Conservation (phyloP, 2,113 vertebrate species). For the Centropus unirufus region DNA sequence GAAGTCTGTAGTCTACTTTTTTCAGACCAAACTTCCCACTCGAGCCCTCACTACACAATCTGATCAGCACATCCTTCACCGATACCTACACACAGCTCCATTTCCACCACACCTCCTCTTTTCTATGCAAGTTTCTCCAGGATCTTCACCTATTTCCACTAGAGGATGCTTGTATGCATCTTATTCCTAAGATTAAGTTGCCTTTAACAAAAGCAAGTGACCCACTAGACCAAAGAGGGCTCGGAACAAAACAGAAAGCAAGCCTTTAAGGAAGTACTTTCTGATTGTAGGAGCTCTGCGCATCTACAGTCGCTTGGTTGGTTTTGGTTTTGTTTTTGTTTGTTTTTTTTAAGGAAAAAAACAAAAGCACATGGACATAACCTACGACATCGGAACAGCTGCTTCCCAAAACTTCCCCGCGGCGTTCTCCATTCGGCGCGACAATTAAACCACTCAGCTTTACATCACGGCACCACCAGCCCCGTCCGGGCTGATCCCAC, state of each 20-base stretch:
- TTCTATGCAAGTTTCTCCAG: neutral
- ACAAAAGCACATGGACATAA: neutral
- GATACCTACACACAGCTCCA: neutral
- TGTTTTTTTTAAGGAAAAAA: no score
- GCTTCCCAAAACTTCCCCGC: neutral
- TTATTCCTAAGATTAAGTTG: neutral
- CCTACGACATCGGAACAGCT: rapidly evolving
- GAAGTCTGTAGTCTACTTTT: neutral
- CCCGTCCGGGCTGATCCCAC: neutral
- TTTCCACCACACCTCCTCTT: neutral
- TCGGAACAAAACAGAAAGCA: rapidly evolving
- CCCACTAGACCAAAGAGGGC: neutral
- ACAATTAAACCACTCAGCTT: neutral
- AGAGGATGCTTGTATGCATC: neutral
- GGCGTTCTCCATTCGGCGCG: neutral
- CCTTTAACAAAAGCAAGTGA: neutral
- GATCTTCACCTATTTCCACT: neutral
- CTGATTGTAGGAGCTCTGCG: neutral
- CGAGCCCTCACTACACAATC: neutral
- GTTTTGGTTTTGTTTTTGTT: no score
- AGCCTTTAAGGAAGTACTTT: neutral
- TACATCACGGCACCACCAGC: rapidly evolving
- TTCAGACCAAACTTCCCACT: neutral
- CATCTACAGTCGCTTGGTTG: no score
- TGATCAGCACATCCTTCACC: neutral